Percentiles rank a stretch among this genome's conserved stretches.
Evolutionary conservation across 2,888 invertebrate species (phyloP).

Genomic region (Amiota minor): DNA sequence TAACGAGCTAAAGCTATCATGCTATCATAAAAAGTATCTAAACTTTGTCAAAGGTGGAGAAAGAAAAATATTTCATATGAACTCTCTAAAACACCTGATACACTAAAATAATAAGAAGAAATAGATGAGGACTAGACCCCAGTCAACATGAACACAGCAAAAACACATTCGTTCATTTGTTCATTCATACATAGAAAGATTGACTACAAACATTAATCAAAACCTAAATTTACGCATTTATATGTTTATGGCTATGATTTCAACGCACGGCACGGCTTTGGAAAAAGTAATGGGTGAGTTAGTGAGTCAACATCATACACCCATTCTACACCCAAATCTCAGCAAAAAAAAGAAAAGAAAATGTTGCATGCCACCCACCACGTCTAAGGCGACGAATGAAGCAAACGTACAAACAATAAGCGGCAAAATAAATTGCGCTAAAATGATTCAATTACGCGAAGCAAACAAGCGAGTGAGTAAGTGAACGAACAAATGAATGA

Average conservation of each 20-base stretch:
- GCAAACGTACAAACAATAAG: constrained; percentile 36
- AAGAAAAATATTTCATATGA: not conserved
- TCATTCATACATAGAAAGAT: constrained; percentile 44
- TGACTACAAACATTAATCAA: constrained; percentile 63
- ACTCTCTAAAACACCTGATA: constrained; percentile 22
- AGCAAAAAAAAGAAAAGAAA: not conserved
- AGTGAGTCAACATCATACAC: constrained; percentile 40
- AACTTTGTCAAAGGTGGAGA: too few species aligned
- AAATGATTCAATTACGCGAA: constrained; percentile 64
- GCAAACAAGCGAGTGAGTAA: constrained; percentile 16
- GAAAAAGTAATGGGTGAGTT: constrained; percentile 32
- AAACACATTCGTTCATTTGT: not conserved
- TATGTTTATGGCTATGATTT: constrained; percentile 56
- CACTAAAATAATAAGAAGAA: not conserved
- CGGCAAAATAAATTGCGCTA: constrained; percentile 65
- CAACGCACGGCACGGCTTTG: constrained; percentile 34
- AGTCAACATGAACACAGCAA: not conserved
- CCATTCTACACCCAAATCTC: constrained; percentile 27
- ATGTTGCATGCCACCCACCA: not conserved
- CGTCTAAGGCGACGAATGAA: constrained; percentile 13
- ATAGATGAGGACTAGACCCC: not conserved
- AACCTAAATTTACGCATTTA: constrained; percentile 66
- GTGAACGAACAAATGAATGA: constrained; percentile 3
- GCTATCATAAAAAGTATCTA: too few species aligned
- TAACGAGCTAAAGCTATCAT: too few species aligned